Conservation (phyloP, 2,113 vertebrate species). For the Pimephales promelas region DNA sequence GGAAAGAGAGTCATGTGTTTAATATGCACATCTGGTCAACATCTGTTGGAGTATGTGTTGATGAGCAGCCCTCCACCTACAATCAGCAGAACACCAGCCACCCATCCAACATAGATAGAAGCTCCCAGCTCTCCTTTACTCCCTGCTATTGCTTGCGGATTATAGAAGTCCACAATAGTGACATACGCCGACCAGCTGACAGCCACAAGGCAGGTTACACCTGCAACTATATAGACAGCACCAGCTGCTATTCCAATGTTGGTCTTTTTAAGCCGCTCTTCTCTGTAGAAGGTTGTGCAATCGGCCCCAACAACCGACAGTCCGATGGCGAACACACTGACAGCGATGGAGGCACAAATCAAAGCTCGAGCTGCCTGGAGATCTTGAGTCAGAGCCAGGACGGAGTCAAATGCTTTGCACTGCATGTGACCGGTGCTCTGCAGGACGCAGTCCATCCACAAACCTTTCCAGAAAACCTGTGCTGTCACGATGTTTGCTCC, state of each 20-base stretch:
- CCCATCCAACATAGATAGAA: slow-evolving; percentile 88
- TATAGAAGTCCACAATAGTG: slow-evolving; percentile 87
- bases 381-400: slow-evolving; percentile 77
- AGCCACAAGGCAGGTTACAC: slow-evolving; percentile 77
- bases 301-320: slow-evolving; percentile 68
- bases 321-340: slow-evolving; percentile 69
- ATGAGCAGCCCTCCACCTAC: slow-evolving; percentile 84
- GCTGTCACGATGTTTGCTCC: slow-evolving; percentile 86
- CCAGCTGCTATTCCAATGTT: slow-evolving; percentile 71
- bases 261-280: slow-evolving; percentile 66
- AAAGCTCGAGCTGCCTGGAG: slow-evolving; percentile 76
- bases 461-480: slow-evolving; percentile 85
- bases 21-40: slow-evolving; percentile 55
- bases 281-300: slow-evolving; percentile 73
- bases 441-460: slow-evolving; percentile 84
- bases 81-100: slow-evolving; percentile 79
- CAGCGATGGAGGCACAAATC: slow-evolving; percentile 75
- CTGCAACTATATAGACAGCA: slow-evolving; percentile 73
- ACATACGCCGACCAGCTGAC: slow-evolving; percentile 84
- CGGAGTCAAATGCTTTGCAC: slow-evolving; percentile 80
- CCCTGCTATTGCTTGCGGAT: slow-evolving; percentile 74
- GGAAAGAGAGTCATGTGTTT: background rate
- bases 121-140: slow-evolving; percentile 85
- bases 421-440: slow-evolving; percentile 82
- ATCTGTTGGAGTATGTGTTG: slow-evolving; percentile 66